Percentiles rank a stretch among this genome's conserved stretches.
Evolutionary conservation across 2,888 invertebrate species (phyloP).

Genomic region (Parnassius orleans): DNA sequence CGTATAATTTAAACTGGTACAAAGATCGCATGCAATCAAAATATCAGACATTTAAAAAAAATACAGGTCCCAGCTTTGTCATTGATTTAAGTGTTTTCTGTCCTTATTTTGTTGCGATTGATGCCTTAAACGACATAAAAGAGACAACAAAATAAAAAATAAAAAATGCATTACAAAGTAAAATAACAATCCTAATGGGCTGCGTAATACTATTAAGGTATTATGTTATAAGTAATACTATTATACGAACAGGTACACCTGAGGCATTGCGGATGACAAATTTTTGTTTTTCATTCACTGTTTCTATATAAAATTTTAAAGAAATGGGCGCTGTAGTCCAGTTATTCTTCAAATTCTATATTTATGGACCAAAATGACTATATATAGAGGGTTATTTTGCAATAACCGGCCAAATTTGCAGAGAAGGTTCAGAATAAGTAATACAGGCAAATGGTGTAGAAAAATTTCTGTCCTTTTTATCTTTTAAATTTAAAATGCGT

Average conservation of each 20-base stretch:
- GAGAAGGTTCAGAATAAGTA: too few species aligned
- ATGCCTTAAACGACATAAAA: background rate
- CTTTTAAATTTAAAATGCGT: too few species aligned
- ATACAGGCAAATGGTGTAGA: too few species aligned
- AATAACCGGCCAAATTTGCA: too few species aligned
- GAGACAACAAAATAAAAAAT: background rate
- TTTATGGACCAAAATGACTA: too few species aligned
- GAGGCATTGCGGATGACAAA: background rate
- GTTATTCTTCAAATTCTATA: too few species aligned
- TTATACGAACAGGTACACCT: background rate
- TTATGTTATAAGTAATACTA: slow-evolving; percentile 3
- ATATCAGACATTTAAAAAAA: slow-evolving; percentile 10
- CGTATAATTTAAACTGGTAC: slow-evolving; percentile 20
- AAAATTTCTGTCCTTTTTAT: too few species aligned
- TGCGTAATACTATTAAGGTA: slow-evolving; percentile 4
- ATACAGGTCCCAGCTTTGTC: slow-evolving; percentile 5
- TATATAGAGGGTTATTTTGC: too few species aligned
- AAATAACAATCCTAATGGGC: background rate
- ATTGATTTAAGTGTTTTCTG: slow-evolving; percentile 4
- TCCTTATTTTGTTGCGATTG: background rate
- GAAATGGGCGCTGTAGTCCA: too few species aligned
- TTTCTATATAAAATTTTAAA: too few species aligned
- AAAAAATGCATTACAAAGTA: background rate
- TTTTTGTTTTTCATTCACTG: background rate
- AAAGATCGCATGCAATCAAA: slow-evolving; percentile 12